A percentile compares a stretch with the other conserved stretches of the same genome.
These are phyloP conservation scores for Erebia aethiops DNA, from an alignment of 2,888 invertebrate genomes.

Conservation along the genomic window DNA sequence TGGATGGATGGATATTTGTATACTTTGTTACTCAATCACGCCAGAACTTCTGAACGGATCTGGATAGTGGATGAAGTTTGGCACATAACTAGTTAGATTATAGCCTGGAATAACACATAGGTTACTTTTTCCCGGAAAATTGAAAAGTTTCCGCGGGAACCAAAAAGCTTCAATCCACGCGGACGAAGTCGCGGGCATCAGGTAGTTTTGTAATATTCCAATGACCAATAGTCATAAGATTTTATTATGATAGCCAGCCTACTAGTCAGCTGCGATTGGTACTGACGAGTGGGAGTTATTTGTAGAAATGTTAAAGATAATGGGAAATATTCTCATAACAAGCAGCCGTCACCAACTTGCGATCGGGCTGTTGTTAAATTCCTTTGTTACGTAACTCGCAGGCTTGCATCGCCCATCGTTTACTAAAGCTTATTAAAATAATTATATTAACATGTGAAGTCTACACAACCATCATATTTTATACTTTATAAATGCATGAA, in stretches of 20 bases:
- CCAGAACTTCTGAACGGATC: too few species aligned
- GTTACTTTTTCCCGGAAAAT: too few species aligned
- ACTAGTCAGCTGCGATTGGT: constrained; percentile 7
- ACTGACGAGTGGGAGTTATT: constrained; percentile 24
- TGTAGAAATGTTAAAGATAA: constrained; percentile 29
- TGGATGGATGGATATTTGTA: too few species aligned
- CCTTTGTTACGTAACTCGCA: constrained; percentile 22
- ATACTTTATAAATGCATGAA: background rate
- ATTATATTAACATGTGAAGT: background rate
- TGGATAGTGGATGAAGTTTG: too few species aligned
- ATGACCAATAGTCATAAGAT: constrained; percentile 12
- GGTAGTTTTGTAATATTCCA: constrained; percentile 3
- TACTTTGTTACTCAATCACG: too few species aligned
- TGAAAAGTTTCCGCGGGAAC: too few species aligned
- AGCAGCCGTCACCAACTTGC: background rate
- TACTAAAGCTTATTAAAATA: background rate
- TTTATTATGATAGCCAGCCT: constrained; percentile 5
- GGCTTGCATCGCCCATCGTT: background rate
- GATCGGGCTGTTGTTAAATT: constrained; percentile 16
- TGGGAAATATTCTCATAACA: constrained; percentile 32
- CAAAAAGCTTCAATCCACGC: too few species aligned
- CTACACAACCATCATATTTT: background rate
- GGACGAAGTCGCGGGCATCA: too few species aligned
- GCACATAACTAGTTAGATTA: too few species aligned
- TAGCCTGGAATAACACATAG: too few species aligned